Evolutionary conservation across 2,113 vertebrate species (phyloP).

Genomic region (Sturnira hondurensis): DNA sequence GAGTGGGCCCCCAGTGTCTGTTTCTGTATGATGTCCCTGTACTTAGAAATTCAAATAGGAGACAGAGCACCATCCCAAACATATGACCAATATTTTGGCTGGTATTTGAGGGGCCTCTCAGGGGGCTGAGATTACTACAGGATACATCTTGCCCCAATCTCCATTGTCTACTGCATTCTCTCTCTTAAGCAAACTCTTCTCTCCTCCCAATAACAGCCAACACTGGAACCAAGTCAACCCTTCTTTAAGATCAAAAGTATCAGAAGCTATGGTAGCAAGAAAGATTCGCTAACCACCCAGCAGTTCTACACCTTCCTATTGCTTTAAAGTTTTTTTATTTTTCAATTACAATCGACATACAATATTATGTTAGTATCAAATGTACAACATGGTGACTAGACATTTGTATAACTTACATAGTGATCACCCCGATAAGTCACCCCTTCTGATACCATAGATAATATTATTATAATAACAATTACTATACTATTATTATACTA

Average conservation of each 20-base stretch:
- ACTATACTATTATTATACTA: no score
- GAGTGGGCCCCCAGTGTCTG: not conserved
- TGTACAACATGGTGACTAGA: not conserved
- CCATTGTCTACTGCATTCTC: not conserved
- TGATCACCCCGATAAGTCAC: not conserved
- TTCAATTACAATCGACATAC: not conserved
- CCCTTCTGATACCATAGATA: not conserved
- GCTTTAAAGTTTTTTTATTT: not conserved
- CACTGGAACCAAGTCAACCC: not conserved
- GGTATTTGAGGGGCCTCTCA: not conserved
- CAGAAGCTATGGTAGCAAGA: not conserved
- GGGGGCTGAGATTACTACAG: not conserved
- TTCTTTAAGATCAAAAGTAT: not conserved
- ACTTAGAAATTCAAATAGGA: not conserved
- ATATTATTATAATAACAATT: not conserved
- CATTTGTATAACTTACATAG: not conserved
- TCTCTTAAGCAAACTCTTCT: fast-evolving
- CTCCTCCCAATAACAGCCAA: not conserved
- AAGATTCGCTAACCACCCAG: not conserved
- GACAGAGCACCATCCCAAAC: not conserved
- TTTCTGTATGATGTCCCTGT: not conserved
- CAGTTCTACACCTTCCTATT: not conserved
- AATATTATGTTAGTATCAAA: not conserved
- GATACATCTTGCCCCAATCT: not conserved
- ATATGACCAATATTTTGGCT: not conserved